phyloP scores from a whole-genome alignment of 2,797 vertebrate genomes.

The Acanthurus lineatus region DNA sequence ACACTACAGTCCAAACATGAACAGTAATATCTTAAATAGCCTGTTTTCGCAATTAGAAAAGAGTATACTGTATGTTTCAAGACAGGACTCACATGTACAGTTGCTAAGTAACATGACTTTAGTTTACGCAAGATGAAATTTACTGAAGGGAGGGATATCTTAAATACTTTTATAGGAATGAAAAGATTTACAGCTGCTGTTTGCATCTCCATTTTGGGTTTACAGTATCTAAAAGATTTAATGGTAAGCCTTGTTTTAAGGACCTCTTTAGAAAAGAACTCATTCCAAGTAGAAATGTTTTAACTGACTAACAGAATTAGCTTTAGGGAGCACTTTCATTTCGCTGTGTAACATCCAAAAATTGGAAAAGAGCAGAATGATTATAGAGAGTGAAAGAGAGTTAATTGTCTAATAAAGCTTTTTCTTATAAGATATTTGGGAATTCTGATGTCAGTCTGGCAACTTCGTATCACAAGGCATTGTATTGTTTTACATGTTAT shows the following conservation, averaged over 20 bases:
- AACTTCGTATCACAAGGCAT: not conserved
- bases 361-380: conserved; percentile 1
- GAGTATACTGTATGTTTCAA: not conserved
- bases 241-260: not conserved
- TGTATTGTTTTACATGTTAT: not conserved
- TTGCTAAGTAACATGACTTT: not conserved
- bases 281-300: not conserved
- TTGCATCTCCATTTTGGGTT: not conserved
- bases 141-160: not conserved
- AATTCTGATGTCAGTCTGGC: too few species aligned
- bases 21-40: not conserved
- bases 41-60: not conserved
- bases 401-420: not conserved
- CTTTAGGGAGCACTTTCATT: not conserved
- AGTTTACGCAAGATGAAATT: not conserved
- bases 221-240: not conserved
- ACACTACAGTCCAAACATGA: not conserved
- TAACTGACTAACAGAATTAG: not conserved
- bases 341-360: not conserved
- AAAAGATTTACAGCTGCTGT: not conserved
- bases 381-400: not conserved
- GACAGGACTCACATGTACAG: not conserved
- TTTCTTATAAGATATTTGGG: not conserved
- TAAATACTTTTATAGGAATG: not conserved
- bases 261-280: not conserved